Conservation (phyloP, 2,797 vertebrate species). For the Squalus acanthias region DNA sequence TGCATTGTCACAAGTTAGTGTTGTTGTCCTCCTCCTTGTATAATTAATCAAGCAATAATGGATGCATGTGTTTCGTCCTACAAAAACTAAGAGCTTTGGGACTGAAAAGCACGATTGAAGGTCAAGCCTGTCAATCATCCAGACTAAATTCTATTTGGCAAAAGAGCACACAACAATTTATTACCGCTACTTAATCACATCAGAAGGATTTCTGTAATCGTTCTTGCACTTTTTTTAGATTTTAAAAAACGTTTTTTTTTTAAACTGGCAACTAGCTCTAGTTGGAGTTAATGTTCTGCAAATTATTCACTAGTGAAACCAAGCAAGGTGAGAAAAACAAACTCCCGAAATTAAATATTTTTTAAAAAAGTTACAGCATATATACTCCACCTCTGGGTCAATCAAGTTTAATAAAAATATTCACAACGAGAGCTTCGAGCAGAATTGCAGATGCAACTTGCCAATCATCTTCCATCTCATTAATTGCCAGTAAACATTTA, state of each 20-base stretch:
- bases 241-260: background rate
- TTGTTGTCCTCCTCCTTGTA: slow-evolving; percentile 4
- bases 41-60: slow-evolving; percentile 23
- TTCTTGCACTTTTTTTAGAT: too few relatives aligned
- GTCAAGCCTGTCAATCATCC: slow-evolving; percentile 9
- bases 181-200: background rate
- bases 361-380: background rate
- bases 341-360: background rate
- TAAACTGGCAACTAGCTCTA: background rate
- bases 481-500: background rate
- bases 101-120: slow-evolving; percentile 17
- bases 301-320: background rate
- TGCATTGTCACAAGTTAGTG: slow-evolving; percentile 3
- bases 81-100: background rate
- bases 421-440: background rate
- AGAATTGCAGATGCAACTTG: background rate
- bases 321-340: background rate
- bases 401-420: background rate
- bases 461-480: background rate
- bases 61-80: background rate
- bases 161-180: background rate
- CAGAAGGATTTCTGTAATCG: background rate
- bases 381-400: background rate
- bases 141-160: background rate
- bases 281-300: background rate